Conservation (phyloP, 64 coral and sea anemone species). For the Dendrophyllia cribrosa region DNA sequence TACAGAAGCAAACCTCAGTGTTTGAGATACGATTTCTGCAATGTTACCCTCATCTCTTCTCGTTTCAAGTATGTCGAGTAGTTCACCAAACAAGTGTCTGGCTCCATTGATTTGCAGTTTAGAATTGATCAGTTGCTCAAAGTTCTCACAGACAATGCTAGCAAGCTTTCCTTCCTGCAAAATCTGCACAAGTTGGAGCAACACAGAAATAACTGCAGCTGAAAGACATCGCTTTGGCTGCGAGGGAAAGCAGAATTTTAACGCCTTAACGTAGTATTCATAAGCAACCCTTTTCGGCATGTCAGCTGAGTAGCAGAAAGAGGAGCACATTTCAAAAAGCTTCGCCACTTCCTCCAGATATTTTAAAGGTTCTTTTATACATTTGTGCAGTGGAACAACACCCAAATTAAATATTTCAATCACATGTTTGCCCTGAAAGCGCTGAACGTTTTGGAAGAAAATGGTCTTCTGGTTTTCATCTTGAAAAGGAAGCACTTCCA, state of each 20-base stretch:
- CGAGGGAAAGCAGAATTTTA: slow-evolving; percentile 14
- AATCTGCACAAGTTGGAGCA: slow-evolving; percentile 19
- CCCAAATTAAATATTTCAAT: neutral
- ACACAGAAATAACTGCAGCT: neutral
- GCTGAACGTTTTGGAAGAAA: neutral
- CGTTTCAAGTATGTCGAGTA: neutral
- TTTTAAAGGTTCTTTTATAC: neutral
- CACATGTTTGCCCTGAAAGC: neutral
- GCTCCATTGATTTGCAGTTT: neutral
- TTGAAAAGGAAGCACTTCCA: slow-evolving; percentile 1
- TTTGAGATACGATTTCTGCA: neutral
- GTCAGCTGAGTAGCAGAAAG: slow-evolving; percentile 9
- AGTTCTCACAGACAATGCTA: too few relatives aligned
- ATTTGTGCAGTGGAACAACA: neutral
- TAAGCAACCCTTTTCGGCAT: neutral
- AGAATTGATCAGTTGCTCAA: neutral
- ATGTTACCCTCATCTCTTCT: neutral
- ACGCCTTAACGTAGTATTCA: neutral
- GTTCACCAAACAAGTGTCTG: neutral
- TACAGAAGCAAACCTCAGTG: neutral
- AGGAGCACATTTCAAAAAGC: slow-evolving; percentile 5
- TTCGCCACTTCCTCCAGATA: neutral
- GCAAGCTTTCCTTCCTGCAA: neutral
- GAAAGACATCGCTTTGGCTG: neutral
- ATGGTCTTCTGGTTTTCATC: neutral